phyloP scores from a whole-genome alignment of 2,113 vertebrate genomes.

The Myiagra hebetior region DNA sequence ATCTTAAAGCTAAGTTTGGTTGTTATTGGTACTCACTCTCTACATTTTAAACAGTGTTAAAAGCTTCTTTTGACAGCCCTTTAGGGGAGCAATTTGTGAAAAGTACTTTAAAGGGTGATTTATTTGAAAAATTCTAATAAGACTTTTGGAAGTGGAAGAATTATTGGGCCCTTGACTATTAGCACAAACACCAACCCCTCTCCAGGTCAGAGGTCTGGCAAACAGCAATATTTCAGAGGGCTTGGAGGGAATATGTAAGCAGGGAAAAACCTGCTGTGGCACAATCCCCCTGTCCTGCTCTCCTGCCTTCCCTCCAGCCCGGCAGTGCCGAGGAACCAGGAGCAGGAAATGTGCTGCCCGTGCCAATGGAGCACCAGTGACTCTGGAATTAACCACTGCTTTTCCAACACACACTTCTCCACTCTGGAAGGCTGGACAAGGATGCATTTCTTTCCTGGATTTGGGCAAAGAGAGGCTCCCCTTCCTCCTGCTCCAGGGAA shows the following conservation, averaged over 20 bases:
- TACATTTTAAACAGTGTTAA: neutral
- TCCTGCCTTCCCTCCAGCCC: neutral
- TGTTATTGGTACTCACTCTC: neutral
- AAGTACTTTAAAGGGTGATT: neutral
- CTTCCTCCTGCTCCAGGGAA: neutral
- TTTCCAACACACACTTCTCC: neutral
- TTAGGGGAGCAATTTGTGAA: neutral
- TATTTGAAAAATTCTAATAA: neutral
- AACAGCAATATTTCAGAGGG: neutral
- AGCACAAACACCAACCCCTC: neutral
- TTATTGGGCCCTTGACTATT: neutral
- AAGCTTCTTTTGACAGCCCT: neutral
- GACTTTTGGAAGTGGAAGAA: neutral
- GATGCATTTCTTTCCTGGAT: neutral
- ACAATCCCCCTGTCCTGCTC: fast-evolving
- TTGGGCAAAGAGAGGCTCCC: neutral
- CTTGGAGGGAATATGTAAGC: neutral
- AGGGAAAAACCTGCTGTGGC: neutral
- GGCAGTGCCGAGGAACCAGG: neutral
- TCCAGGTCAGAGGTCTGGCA: neutral
- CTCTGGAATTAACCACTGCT: neutral
- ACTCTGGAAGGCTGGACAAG: neutral
- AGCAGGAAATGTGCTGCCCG: fast-evolving
- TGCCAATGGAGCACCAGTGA: neutral
- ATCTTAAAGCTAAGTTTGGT: neutral